Conservation (phyloP, 2,113 vertebrate genomes). For the Stictonetta naevosa region DNA sequence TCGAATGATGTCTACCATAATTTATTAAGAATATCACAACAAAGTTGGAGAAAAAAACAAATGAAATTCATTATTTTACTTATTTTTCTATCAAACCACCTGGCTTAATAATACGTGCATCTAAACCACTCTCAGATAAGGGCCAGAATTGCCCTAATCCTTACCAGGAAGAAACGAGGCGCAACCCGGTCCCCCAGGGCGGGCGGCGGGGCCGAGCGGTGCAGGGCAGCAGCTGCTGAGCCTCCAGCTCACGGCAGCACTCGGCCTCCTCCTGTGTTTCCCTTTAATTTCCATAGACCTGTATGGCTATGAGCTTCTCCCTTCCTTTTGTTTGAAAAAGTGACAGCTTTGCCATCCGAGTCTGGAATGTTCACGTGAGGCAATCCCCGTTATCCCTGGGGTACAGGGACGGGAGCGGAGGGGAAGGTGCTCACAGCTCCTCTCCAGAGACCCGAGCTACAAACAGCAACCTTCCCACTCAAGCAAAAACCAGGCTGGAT, state of each 20-base stretch:
- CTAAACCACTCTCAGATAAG: background rate
- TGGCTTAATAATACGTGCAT: background rate
- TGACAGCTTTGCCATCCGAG: background rate
- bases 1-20: background rate
- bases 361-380: background rate
- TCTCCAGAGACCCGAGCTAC: background rate
- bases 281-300: background rate
- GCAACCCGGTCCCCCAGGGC: background rate
- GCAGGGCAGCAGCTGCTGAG: background rate
- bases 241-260: background rate
- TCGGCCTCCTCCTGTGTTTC: background rate
- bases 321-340: background rate
- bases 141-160: background rate
- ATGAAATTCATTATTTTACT: background rate
- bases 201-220: background rate
- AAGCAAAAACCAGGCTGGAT: background rate
- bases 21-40: background rate
- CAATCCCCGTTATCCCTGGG: background rate
- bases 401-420: background rate
- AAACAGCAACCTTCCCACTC: background rate
- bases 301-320: background rate
- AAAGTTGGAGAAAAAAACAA: background rate
- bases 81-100: background rate
- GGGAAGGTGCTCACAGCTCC: background rate
- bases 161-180: background rate